Base-by-base conservation (phyloP, 2,113 vertebrate species). In the Tyto alba region DNA sequence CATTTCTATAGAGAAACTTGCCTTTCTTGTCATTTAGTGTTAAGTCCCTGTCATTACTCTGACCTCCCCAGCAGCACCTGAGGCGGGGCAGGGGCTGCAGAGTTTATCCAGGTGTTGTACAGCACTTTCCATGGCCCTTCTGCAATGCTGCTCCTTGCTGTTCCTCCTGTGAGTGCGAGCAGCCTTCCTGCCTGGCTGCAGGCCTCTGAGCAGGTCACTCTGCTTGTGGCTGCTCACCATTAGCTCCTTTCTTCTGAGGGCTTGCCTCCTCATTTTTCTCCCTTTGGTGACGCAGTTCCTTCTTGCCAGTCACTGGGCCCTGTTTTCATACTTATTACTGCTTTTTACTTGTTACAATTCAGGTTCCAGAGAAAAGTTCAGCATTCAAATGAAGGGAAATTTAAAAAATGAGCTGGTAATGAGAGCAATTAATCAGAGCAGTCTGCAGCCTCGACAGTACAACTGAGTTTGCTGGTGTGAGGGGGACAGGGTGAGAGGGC, bases 341-440 rank as follows among this genome's bases (percentile, higher is more conserved):
- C 68, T 85, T 88, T 85, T 86, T 67, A 32, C 82, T 68, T 88
- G 52, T 67, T 69, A 22, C 38, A 19, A 0, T 50, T 63, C 82
- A 63, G 52, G 50, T 94, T 92, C 69, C 47, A 74, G 90, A 84
- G 68, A 67, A 67, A 78, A 95, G 90, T 81, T 86, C 72, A 86
- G 73, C 88, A 71, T 81, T 77, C 71, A 96, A 93, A 92, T 85
- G 79, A 96, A 93, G 73, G 56, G n/a, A 93, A 92, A 92, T 89
- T 80, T 56, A 2, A 78, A 96, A 95, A 94, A 95, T 43, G 90
- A 90, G 85, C 68, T 87, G 57, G 47, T 92, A 93, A 96, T 93
- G 92, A 94, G 55, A 94, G 83, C 80, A 77, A 94, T 96, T 93
- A 96, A 94, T 96, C 95, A 95, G 85, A 93, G 52, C 27, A 74